Evolutionary conservation across 2,888 invertebrate species (phyloP).

Genomic region (Lymantria dispar): DNA sequence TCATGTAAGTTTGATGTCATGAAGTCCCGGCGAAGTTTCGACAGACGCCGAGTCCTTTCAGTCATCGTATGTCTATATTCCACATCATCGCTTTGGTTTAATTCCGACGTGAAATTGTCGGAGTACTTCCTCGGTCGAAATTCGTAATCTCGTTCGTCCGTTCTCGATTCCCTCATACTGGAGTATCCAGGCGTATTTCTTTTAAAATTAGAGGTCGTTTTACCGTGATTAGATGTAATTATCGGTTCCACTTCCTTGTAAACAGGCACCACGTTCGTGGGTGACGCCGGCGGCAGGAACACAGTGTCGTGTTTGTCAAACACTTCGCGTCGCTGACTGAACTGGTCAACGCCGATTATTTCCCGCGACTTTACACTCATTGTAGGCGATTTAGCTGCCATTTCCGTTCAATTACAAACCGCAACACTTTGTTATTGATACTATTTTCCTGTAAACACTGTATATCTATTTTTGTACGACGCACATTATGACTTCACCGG

Average conservation of each 20-base stretch:
- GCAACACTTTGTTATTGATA: conserved; percentile 78
- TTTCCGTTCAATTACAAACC: conserved; percentile 80
- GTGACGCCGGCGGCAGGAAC: conserved; percentile 68
- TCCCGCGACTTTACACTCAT: conserved; percentile 75
- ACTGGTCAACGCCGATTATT: conserved; percentile 75
- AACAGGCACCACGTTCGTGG: conserved; percentile 47
- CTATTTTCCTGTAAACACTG: conserved; percentile 78
- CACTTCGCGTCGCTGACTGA: conserved; percentile 78
- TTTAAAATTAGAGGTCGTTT: conserved; percentile 72
- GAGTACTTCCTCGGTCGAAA: conserved; percentile 74
- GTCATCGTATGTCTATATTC: conserved; percentile 72
- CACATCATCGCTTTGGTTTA: conserved; percentile 71
- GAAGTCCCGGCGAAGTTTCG: conserved; percentile 70
- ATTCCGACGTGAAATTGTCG: conserved; percentile 72
- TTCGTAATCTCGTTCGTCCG: conserved; percentile 61
- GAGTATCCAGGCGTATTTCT: conserved; percentile 69
- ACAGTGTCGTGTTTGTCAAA: conserved; percentile 78
- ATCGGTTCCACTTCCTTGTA: conserved; percentile 65
- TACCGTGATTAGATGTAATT: conserved; percentile 72
- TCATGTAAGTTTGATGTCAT: conserved; percentile 73
- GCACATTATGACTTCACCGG: conserved; percentile 80
- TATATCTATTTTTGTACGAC: conserved; percentile 75
- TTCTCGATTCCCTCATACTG: conserved; percentile 72
- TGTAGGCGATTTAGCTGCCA: conserved; percentile 76
- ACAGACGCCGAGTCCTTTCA: conserved; percentile 68